Conservation (phyloP, 2,113 vertebrate genomes). For the Emberiza fucata region DNA sequence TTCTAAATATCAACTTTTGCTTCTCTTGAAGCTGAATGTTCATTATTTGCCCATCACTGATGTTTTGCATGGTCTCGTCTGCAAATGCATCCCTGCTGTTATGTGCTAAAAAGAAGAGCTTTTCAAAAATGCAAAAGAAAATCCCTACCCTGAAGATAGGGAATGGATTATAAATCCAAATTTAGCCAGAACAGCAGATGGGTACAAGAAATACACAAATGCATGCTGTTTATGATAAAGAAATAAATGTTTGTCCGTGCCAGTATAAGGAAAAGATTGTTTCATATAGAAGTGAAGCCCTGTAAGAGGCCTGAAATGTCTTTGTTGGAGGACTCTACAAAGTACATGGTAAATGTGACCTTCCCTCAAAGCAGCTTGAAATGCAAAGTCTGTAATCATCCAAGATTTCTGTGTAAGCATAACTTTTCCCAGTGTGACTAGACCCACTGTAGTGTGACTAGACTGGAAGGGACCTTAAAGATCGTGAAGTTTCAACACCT, state of each 20-base stretch:
- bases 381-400: not conserved
- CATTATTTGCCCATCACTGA: not conserved
- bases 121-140: not conserved
- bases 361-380: not conserved
- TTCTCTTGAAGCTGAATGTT: not conserved
- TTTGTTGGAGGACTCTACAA: not conserved
- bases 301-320: fast-evolving
- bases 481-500: not conserved
- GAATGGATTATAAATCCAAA: not conserved
- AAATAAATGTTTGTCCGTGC: not conserved
- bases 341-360: fast-evolving
- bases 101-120: not conserved
- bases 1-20: not conserved
- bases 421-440: not conserved
- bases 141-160: not conserved
- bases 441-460: not conserved
- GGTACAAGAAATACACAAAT: not conserved
- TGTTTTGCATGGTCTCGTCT: not conserved
- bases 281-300: not conserved
- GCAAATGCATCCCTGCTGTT: not conserved
- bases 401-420: not conserved
- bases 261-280: not conserved
- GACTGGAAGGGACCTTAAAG: not conserved
- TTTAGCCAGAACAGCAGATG: not conserved
- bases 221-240: not conserved